These are phyloP conservation scores for Zaprionus davidi DNA, from an alignment of 1,140 invertebrate species.

Conservation along the genomic window DNA sequence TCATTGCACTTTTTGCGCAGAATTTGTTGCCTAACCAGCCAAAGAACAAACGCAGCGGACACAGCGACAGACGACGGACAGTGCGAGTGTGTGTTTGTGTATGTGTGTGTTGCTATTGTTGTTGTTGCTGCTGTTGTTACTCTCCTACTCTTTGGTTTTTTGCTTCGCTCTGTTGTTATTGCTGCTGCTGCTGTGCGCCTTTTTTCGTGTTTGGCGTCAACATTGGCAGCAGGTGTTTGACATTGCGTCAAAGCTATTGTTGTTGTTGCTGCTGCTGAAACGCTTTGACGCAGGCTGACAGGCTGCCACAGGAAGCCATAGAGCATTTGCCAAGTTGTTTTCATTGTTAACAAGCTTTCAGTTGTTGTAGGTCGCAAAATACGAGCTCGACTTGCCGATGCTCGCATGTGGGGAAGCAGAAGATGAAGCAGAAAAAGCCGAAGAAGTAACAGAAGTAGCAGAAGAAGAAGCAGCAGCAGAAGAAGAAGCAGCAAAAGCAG, in stretches of 20 bases:
- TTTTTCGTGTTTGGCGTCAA: conserved; percentile 81
- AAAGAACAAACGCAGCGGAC: conserved; percentile 74
- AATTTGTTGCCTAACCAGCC: conserved; percentile 81
- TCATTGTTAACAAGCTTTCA: conserved; percentile 79
- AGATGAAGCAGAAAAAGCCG: conserved; percentile 13
- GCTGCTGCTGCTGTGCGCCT: conserved; percentile 45
- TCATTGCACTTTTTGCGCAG: conserved; percentile 80
- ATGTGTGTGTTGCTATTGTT: conserved; percentile 40
- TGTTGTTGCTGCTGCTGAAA: conserved; percentile 43
- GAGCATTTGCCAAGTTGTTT: conserved; percentile 81
- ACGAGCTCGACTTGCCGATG: conserved; percentile 19
- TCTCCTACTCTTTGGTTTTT: conserved; percentile 70
- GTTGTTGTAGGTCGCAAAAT: conserved; percentile 73
- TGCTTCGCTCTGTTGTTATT: conserved; percentile 48
- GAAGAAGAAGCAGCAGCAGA: conserved; percentile 1
- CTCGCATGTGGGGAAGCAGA: neutral
- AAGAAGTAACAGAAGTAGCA: conserved; percentile 2
- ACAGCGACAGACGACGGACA: conserved; percentile 51
- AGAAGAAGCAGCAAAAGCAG: conserved; percentile 4
- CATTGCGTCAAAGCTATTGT: conserved; percentile 81
- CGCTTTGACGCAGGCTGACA: conserved; percentile 71
- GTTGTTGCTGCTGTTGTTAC: conserved; percentile 50
- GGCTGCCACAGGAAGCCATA: conserved; percentile 81
- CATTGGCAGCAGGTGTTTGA: conserved; percentile 82
- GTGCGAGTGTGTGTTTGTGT: conserved; percentile 41